phyloP scores from a whole-genome alignment of 2,797 vertebrate species.

The Karalla daura region DNA sequence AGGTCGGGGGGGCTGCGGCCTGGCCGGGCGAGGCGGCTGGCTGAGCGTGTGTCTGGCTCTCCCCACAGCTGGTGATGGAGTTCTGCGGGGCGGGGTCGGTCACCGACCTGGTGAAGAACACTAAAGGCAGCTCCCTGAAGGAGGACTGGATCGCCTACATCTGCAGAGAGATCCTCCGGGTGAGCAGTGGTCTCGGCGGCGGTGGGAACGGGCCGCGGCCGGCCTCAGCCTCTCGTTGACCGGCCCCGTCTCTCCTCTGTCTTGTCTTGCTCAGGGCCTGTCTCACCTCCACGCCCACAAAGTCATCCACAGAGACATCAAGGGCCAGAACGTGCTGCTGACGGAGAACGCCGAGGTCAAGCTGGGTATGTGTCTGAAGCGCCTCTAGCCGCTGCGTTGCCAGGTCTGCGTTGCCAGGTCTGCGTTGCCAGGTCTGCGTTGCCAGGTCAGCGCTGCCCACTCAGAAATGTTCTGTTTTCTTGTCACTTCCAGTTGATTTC shows the following conservation, averaged over 20 bases:
- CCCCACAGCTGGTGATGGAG: slow-evolving; percentile 98
- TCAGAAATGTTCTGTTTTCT: not conserved
- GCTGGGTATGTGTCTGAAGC: slow-evolving; percentile 87
- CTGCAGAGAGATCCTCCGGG: slow-evolving; percentile 93
- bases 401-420: too few relatives aligned
- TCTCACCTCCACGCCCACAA: slow-evolving; percentile 94
- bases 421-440: too few relatives aligned
- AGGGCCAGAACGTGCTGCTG: slow-evolving; percentile 94
- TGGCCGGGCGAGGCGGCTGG: slow-evolving; percentile 93
- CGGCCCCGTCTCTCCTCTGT: slow-evolving; percentile 3
- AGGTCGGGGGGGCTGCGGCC: too few relatives aligned
- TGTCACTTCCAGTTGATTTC: slow-evolving; percentile 87
- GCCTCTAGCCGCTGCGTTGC: too few relatives aligned
- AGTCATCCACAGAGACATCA: slow-evolving; percentile 96
- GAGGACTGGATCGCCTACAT: slow-evolving; percentile 96
- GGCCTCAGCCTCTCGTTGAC: slow-evolving; percentile 12
- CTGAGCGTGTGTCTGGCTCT: slow-evolving; percentile 90
- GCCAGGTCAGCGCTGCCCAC: too few relatives aligned
- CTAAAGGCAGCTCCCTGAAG: slow-evolving; percentile 93
- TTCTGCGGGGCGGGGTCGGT: slow-evolving; percentile 95
- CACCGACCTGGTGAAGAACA: slow-evolving; percentile 94
- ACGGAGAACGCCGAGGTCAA: slow-evolving; percentile 96
- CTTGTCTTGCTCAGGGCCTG: slow-evolving; percentile 88
- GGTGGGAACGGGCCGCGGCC: slow-evolving; percentile 7
- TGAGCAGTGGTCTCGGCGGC: slow-evolving; percentile 55